These are phyloP conservation scores for Megaleporinus macrocephalus DNA, from an alignment of 2,113 vertebrate genomes.

Conservation along the genomic window DNA sequence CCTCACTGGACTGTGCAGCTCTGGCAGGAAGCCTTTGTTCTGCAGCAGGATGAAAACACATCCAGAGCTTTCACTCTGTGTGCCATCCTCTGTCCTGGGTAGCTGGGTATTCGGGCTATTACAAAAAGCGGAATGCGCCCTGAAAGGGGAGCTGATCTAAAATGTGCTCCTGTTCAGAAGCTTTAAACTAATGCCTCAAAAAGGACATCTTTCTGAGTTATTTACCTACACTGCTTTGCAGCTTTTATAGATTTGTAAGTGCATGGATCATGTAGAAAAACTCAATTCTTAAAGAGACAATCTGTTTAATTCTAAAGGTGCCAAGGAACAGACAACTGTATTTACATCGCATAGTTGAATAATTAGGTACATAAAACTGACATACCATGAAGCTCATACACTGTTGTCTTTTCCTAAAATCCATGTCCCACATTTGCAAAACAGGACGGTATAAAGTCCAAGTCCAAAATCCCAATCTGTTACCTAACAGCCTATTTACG, in stretches of 20 bases:
- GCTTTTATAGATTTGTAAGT: neutral
- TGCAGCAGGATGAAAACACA: slow-evolving; percentile 43
- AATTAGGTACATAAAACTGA: too few relatives aligned
- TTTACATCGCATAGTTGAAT: too few relatives aligned
- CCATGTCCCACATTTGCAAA: too few relatives aligned
- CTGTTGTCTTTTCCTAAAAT: too few relatives aligned
- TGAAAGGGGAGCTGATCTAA: slow-evolving; percentile 15
- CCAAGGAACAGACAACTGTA: too few relatives aligned
- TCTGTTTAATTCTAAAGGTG: too few relatives aligned
- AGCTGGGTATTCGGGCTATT: slow-evolving; percentile 24
- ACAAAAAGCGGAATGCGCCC: slow-evolving; percentile 24
- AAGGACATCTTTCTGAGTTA: neutral
- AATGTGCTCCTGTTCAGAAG: slow-evolving; percentile 4
- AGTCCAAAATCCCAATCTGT: too few relatives aligned
- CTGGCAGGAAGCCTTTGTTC: slow-evolving; percentile 52
- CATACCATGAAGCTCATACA: too few relatives aligned
- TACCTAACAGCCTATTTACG: too few relatives aligned
- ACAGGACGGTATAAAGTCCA: too few relatives aligned
- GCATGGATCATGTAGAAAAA: neutral
- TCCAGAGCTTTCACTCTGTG: slow-evolving; percentile 48
- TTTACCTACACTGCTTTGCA: neutral
- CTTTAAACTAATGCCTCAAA: neutral
- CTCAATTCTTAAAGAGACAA: too few relatives aligned
- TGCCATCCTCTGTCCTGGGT: slow-evolving; percentile 24
- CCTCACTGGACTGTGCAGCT: slow-evolving; percentile 2